phyloP scores from a whole-genome alignment of 2,113 vertebrate genomes.

The Triplophysa siluroides region DNA sequence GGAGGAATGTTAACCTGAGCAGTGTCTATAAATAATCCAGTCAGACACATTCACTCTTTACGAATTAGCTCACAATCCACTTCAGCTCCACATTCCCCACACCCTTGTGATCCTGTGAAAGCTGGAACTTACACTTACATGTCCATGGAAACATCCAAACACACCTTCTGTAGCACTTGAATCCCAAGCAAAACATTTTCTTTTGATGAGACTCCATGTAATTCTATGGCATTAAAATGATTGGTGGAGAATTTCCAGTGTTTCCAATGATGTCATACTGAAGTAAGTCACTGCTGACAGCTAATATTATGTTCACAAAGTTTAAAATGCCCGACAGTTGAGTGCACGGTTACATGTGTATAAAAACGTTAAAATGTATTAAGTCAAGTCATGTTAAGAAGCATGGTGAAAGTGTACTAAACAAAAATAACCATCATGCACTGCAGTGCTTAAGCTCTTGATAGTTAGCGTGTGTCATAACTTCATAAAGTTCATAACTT shows the following conservation, averaged over 20 bases:
- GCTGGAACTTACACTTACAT: constrained; percentile 41
- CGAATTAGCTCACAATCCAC: constrained; percentile 14
- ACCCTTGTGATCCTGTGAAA: constrained; percentile 43
- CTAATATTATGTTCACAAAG: constrained; percentile 33
- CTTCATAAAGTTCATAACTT: neutral
- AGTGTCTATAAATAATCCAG: constrained; percentile 50
- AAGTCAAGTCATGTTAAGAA: neutral
- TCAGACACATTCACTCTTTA: constrained; percentile 43
- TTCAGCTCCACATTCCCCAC: constrained; percentile 47
- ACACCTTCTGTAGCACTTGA: constrained; percentile 8
- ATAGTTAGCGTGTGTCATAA: neutral
- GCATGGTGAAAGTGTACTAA: neutral
- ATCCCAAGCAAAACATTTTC: constrained; percentile 14
- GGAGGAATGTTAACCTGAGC: constrained; percentile 49
- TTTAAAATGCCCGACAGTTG: constrained; percentile 30
- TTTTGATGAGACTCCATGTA: constrained; percentile 21
- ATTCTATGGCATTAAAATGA: constrained; percentile 25
- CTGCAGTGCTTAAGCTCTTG: neutral
- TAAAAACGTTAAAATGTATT: neutral
- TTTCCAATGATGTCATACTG: constrained; percentile 62
- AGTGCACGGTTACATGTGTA: neutral
- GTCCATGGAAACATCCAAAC: constrained; percentile 46
- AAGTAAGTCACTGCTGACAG: constrained; percentile 53
- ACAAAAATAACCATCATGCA: constrained; percentile 11
- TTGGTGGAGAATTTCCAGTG: constrained; percentile 41